Evolutionary conservation across 1,140 invertebrate species (phyloP).

Genomic region (Laodelphax striatellus): DNA sequence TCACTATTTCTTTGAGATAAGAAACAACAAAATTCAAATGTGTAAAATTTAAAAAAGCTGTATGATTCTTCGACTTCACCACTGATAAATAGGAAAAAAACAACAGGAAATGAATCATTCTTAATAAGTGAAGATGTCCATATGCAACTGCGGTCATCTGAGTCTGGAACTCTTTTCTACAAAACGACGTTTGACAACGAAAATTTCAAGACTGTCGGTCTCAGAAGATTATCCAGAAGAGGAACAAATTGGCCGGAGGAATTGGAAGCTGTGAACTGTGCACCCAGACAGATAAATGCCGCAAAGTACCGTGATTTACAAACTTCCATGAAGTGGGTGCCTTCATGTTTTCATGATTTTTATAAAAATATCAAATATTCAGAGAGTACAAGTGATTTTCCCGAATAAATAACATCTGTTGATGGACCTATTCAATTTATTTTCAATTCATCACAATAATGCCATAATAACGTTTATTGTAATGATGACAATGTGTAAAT

Average conservation of each 20-base stretch:
- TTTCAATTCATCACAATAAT: not conserved
- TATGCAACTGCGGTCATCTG: not conserved
- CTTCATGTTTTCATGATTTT: not conserved
- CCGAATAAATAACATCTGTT: not conserved
- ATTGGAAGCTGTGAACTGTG: not conserved
- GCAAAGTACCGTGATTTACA: not conserved
- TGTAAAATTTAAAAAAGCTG: slow-evolving; percentile 10
- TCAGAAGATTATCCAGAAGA: not conserved
- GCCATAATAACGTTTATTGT: not conserved
- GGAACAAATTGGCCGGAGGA: not conserved
- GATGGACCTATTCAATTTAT: not conserved
- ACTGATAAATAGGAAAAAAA: not conserved
- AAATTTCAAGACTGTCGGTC: not conserved
- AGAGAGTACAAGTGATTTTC: not conserved
- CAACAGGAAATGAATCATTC: not conserved
- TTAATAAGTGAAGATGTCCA: not conserved
- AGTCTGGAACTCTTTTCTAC: not conserved
- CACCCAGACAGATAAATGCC: not conserved
- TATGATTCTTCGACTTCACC: not conserved
- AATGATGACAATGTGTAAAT: not conserved
- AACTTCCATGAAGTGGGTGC: not conserved
- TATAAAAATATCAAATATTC: not conserved
- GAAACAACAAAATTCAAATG: slow-evolving; percentile 2
- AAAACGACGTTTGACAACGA: not conserved
- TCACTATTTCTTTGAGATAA: slow-evolving; percentile 6